A percentile compares a stretch with the other conserved stretches of the same genome.
Conservation (phyloP, 2,888 invertebrate genomes). For the Archips crataeganus region DNA sequence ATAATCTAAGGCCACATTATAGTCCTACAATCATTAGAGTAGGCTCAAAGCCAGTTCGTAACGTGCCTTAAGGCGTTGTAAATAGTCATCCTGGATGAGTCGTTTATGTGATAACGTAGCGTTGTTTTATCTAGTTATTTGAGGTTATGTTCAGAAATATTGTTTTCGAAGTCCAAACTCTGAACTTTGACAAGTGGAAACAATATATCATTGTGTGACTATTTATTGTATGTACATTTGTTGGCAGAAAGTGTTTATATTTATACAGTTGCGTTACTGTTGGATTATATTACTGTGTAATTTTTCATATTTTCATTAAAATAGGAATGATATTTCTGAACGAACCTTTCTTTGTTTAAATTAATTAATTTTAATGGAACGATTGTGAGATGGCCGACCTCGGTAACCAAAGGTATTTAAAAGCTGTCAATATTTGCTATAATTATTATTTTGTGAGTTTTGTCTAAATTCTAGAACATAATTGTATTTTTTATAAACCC, state of each 20-base stretch:
- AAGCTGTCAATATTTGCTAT: background rate
- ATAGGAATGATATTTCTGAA: slow-evolving; percentile 7
- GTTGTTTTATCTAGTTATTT: slow-evolving; percentile 62
- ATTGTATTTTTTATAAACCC: background rate
- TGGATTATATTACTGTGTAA: background rate
- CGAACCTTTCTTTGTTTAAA: background rate
- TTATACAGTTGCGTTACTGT: background rate
- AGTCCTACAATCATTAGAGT: slow-evolving; percentile 52
- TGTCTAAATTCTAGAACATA: background rate
- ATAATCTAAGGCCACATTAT: no score
- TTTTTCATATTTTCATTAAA: background rate
- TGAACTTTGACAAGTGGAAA: background rate
- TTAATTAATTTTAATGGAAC: slow-evolving; percentile 11
- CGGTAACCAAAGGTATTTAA: slow-evolving; percentile 14
- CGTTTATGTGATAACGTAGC: slow-evolving; percentile 71
- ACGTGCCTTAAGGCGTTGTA: slow-evolving; percentile 79
- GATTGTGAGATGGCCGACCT: slow-evolving; percentile 23
- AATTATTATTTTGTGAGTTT: background rate
- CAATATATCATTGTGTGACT: background rate
- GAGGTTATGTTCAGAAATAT: slow-evolving; percentile 22
- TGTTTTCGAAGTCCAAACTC: background rate
- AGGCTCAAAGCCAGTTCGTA: slow-evolving; percentile 75
- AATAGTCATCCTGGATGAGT: slow-evolving; percentile 80
- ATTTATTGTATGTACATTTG: background rate
- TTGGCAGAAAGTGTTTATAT: background rate